phyloP scores from a whole-genome alignment of 2,888 invertebrate genomes.

The Tetragonisca angustula region DNA sequence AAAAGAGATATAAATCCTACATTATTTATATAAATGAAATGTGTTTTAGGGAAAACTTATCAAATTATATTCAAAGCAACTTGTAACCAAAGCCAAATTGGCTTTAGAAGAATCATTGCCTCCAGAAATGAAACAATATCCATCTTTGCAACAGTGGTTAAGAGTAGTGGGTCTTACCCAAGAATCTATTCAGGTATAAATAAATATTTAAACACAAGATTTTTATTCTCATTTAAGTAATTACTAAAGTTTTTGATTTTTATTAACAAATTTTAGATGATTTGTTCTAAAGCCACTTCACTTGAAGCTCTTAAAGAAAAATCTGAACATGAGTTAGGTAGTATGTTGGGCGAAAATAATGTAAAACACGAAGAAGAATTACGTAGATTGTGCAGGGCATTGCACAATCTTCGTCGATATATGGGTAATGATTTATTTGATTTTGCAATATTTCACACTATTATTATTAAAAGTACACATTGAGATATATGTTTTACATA shows the following conservation, averaged over 20 bases:
- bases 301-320: constrained; percentile 93
- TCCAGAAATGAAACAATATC: constrained; percentile 89
- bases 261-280: constrained; percentile 85
- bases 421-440: constrained; percentile 86
- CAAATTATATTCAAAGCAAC: constrained; percentile 95
- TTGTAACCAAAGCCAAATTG: constrained; percentile 93
- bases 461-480: neutral
- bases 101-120: constrained; percentile 87
- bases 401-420: constrained; percentile 93
- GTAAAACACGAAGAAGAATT: constrained; percentile 91
- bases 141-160: constrained; percentile 95
- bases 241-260: neutral
- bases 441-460: constrained; percentile 1
- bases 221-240: neutral
- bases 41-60: constrained; percentile 93
- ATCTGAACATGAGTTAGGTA: constrained; percentile 92
- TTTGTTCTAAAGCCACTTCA: constrained; percentile 89
- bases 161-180: constrained; percentile 93
- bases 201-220: neutral
- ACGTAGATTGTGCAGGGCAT: constrained; percentile 91
- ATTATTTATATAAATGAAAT: constrained; percentile 38
- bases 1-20: neutral
- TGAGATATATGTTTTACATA: neutral
- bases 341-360: constrained; percentile 88
- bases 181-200: constrained; percentile 88